Conservation (phyloP, 2,113 vertebrate species). For the Condylura cristata region DNA sequence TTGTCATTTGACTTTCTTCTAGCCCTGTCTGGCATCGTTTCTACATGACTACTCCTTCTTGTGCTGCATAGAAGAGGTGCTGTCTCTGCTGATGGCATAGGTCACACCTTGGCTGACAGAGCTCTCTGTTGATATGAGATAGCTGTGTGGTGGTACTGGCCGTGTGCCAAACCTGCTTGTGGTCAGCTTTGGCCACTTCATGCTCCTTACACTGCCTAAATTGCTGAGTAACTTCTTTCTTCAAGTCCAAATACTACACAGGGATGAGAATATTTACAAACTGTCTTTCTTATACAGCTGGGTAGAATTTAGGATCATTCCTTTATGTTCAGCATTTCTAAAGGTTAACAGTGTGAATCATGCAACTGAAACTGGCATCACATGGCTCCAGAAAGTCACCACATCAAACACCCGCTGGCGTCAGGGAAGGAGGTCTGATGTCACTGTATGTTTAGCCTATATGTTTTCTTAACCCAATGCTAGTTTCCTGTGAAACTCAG, state of each 20-base stretch:
- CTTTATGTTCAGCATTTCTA: constrained; percentile 52
- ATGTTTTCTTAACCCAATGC: constrained; percentile 68
- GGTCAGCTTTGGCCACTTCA: too few relatives aligned
- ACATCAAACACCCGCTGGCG: constrained; percentile 69
- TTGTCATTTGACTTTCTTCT: too few relatives aligned
- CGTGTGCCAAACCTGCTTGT: too few relatives aligned
- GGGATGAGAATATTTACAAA: constrained; percentile 48
- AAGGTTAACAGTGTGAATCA: constrained; percentile 71
- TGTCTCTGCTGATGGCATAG: too few relatives aligned
- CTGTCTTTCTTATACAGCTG: constrained; percentile 55
- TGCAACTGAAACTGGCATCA: neutral
- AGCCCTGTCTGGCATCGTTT: too few relatives aligned
- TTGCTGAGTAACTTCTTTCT: constrained; percentile 51
- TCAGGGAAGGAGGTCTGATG: constrained; percentile 69
- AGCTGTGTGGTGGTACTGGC: too few relatives aligned
- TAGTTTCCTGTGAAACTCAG: constrained; percentile 49
- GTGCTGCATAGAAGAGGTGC: too few relatives aligned
- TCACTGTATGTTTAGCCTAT: constrained; percentile 67
- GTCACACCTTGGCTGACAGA: too few relatives aligned
- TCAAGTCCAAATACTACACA: constrained; percentile 5
- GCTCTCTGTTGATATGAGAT: too few relatives aligned
- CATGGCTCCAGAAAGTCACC: constrained; percentile 63
- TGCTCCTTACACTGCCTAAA: constrained; percentile 16
- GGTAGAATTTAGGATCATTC: constrained; percentile 60
- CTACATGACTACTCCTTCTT: too few relatives aligned